Evolutionary conservation across 2,113 vertebrate genomes (phyloP).

Genomic region (Strigops habroptila): DNA sequence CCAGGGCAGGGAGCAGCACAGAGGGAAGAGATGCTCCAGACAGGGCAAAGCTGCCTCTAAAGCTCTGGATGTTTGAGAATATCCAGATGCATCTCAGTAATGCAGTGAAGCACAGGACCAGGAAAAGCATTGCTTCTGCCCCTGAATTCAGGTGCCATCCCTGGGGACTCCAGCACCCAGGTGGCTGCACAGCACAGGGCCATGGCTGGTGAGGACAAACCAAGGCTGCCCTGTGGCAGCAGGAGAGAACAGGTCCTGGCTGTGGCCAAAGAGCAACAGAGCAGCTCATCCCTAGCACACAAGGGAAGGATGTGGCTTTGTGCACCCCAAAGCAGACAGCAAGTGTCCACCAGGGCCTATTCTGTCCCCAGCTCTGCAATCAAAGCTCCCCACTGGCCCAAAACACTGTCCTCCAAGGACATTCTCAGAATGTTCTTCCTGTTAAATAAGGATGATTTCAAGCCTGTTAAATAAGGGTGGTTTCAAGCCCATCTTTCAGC

Average conservation of each 20-base stretch:
- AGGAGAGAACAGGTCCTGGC: not conserved
- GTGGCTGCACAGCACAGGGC: no score
- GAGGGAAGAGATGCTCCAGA: not conserved
- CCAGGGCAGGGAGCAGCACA: not conserved
- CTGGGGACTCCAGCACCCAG: not conserved
- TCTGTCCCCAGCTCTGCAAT: not conserved
- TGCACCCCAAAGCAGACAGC: not conserved
- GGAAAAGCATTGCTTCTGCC: not conserved
- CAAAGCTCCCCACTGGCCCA: not conserved
- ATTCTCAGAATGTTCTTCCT: not conserved
- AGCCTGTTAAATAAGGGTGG: not conserved
- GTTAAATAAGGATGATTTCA: not conserved
- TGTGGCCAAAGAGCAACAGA: not conserved
- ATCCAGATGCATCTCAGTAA: accelerated
- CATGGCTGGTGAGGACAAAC: not conserved
- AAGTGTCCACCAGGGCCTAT: accelerated
- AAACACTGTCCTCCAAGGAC: not conserved
- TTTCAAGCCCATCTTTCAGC: not conserved
- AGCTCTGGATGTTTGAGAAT: not conserved
- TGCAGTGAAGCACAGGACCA: accelerated
- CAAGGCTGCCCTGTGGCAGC: not conserved
- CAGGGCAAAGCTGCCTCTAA: accelerated
- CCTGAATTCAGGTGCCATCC: not conserved
- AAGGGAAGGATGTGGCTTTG: accelerated
- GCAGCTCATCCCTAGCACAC: not conserved